Conservation (phyloP, 2,113 vertebrate genomes). For the Anoura caudifer region DNA sequence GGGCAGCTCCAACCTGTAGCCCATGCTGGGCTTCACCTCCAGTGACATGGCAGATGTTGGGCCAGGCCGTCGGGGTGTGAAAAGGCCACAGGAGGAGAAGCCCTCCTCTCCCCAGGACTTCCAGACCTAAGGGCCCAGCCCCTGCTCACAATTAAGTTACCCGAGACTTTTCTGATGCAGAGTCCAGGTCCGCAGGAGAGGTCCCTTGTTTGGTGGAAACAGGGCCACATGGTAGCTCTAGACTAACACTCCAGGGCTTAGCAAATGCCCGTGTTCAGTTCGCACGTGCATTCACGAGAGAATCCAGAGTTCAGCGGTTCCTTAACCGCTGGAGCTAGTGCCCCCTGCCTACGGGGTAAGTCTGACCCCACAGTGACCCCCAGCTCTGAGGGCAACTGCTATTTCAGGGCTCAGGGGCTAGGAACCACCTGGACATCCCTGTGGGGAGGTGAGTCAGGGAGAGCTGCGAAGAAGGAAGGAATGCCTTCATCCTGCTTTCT, state of each 20-base stretch:
- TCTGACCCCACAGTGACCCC: slow-evolving; percentile 32
- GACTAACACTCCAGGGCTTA: not conserved
- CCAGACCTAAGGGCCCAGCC: not conserved
- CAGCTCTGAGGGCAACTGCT: slow-evolving; percentile 32
- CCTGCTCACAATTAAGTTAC: not conserved
- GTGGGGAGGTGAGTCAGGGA: not conserved
- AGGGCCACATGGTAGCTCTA: not conserved
- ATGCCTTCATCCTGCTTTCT: not conserved
- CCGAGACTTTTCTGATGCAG: not conserved
- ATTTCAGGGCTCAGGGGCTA: slow-evolving; percentile 3
- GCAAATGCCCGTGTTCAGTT: not conserved
- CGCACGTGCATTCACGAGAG: not conserved
- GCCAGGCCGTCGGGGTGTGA: not conserved
- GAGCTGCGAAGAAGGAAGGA: not conserved
- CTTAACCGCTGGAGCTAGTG: not conserved
- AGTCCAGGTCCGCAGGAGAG: not conserved
- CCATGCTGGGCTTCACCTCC: not conserved
- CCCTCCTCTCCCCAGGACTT: not conserved
- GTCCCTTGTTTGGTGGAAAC: not conserved
- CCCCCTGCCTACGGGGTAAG: not conserved
- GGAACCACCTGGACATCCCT: slow-evolving; percentile 20
- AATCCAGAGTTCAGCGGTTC: not conserved
- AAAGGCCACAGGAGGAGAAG: not conserved
- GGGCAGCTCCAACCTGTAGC: not conserved
- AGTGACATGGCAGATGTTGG: not conserved